Base-by-base conservation (phyloP, 2,797 vertebrate genomes). In the Gymnoscopelus braueri region DNA sequence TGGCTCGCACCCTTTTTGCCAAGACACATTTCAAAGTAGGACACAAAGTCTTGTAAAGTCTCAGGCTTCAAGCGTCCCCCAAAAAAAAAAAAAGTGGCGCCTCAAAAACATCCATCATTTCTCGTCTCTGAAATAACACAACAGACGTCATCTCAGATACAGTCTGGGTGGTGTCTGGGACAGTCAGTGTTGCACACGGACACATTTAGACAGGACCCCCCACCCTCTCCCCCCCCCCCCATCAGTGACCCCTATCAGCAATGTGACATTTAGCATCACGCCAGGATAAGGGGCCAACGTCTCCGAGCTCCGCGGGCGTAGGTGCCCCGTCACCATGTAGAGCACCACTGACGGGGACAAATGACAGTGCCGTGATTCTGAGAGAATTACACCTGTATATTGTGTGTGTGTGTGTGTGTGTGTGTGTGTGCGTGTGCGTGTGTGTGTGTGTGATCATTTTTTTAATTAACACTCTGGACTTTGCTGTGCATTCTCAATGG, bases 291-390 rank as follows among this genome's bases (percentile, higher is more conserved):
- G 39, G 39, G 39, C 39, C 60, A 0, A 56, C 67, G 77, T 55
- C 65, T 78, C 77, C 82, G 78, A 81, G 78, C 35, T 9, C n/a
- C 29, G 7, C 24, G 19, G 2, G 8, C 67, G 67, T 63, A 35
- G 54, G 8, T 15, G 49, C 61, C 77, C 78, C 67, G 65, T 84
- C 79, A 65, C 68, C 73, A 13, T 60, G 66, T 74, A 64, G 67
- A 57, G 73, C 67, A 44, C 39, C 19, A 39, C 60, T 69, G 84
- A 78, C 73, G 51, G 72, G 78, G 63, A 65, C 50, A 77, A 64
- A 53, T 81, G 88, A 89, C 88, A 84, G 78, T 81, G 49, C 77
- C 69, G 80, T 78, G 80, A 86, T 87, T 83, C 75, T 80, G 54
- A 75, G 75, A 86, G 83, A 88, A 91, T 91, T 84, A 84, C 84